Evolutionary conservation across 2,888 invertebrate genomes (phyloP).

Genomic region (Myopa tessellatipennis): DNA sequence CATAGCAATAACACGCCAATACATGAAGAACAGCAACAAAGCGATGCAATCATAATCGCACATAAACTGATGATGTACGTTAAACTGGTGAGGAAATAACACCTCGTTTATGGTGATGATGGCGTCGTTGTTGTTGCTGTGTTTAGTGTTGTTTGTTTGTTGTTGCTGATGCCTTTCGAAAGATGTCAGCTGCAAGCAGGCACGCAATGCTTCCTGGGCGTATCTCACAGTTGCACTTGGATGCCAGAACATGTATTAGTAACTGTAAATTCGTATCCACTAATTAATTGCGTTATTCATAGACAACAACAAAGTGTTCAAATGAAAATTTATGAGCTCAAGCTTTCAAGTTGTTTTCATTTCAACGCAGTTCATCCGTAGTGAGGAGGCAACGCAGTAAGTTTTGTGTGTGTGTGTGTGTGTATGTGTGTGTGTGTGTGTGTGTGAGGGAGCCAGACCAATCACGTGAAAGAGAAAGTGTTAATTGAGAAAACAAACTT

Average conservation of each 20-base stretch:
- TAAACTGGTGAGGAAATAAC: neutral
- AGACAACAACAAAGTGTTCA: constrained; percentile 16
- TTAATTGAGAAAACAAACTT: constrained; percentile 28
- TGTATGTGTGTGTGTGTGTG: neutral
- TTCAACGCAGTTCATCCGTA: neutral
- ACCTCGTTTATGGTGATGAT: neutral
- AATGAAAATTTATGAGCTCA: constrained; percentile 25
- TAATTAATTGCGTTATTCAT: constrained; percentile 29
- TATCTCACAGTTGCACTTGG: neutral
- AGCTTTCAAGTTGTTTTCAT: constrained; percentile 6
- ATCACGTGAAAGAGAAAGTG: constrained; percentile 18
- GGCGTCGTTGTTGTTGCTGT: neutral
- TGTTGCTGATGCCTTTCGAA: neutral
- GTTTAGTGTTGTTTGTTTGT: too few species aligned
- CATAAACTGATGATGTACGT: neutral
- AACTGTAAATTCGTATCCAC: constrained; percentile 6
- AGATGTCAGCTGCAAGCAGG: neutral
- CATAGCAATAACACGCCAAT: neutral
- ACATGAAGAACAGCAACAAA: neutral
- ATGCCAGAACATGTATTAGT: neutral
- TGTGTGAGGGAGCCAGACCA: neutral
- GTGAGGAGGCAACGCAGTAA: neutral
- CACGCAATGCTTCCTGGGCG: neutral
- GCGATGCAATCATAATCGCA: neutral
- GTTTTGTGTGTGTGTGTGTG: neutral